Conservation (phyloP, 1,140 invertebrate species). For the roundworm (Caenorhabditis elegans) region DNA sequence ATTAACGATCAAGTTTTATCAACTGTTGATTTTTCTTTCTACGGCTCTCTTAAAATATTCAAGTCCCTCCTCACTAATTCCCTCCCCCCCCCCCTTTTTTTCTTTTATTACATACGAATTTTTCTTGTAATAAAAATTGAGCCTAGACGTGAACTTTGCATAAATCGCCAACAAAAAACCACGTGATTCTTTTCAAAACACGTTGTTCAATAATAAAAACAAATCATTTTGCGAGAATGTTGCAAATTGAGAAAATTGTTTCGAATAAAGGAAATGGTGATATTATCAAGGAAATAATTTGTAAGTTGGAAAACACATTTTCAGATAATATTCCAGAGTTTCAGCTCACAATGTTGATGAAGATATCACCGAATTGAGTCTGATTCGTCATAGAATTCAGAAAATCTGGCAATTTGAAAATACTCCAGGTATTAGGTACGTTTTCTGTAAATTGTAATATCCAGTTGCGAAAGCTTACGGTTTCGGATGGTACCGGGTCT, state of each 20-base stretch:
- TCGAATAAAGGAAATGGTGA: constrained; percentile 32
- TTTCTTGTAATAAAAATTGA: constrained; percentile 3
- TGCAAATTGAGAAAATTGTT: constrained; percentile 21
- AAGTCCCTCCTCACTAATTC: background rate
- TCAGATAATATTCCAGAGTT: background rate
- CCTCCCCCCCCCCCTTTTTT: background rate
- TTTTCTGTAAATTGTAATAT: background rate
- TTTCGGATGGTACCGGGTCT: too few relatives aligned
- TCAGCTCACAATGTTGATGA: constrained; percentile 1
- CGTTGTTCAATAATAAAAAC: too few relatives aligned
- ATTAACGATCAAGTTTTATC: background rate
- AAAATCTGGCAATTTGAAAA: constrained; percentile 6
- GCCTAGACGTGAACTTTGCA: background rate
- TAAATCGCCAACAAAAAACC: too few relatives aligned
- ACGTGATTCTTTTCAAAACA: too few relatives aligned
- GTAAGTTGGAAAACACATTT: background rate
- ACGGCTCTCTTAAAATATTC: too few relatives aligned
- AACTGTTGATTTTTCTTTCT: too few relatives aligned
- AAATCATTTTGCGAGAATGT: background rate
- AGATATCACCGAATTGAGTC: background rate
- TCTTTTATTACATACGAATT: background rate
- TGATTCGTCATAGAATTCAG: constrained; percentile 10
- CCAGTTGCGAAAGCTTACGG: too few relatives aligned
- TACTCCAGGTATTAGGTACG: background rate
- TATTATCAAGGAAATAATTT: constrained; percentile 35